Base-by-base conservation (phyloP, 2,888 invertebrate species). In the Chaetogeoica ovagalla region DNA sequence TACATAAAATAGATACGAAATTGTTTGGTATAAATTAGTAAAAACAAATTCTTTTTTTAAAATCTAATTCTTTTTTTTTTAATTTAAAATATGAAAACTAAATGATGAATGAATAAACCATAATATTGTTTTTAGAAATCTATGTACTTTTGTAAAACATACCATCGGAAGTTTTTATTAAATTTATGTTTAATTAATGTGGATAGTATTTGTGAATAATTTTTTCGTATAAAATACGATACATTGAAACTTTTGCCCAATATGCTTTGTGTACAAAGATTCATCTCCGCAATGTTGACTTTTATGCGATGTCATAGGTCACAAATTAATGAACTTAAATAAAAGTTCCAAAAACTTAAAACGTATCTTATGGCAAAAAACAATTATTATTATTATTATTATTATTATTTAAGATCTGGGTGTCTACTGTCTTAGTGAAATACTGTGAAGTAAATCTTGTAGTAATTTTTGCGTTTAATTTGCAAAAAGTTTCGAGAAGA, bases 131-230 rank as follows among this genome's bases (percentile, higher is more conserved):
- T 55, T 43, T 43, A 43, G 9, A 9, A 7, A 55, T 55, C 19
- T 19, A 55, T 55, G 19, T 55, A 55, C 39, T 74, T 63, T 39
- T 65, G 11, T 30, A n/a, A 55, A 74, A 39, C 63, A 65, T 6
- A 39, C 52, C 6, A 11, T 17, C 3, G 1, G 19, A 65, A 74
- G 37, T 65, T 65, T 74, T 55, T 37, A 30, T 39, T 21, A 65
- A 55, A 17, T 65, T 8, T 15, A 37, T 21, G 39, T 65, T 74
- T 55, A 2, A 17, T 21, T 74, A 74, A 74, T 39, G 63, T 55
- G 55, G 6, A 65, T 65, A 63, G 52, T 74, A 65, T 55, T 55
- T 55, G 65, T 21, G 74, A 39, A 55, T 55, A 65, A 65, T 65
- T 39, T 9, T 15, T 11, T 23, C 5, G 30, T 73, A 37, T 65